Percentiles rank a stretch among this genome's conserved stretches.
Conservation (phyloP, 2,888 invertebrate genomes). For the Caenorhabditis japonica region DNA sequence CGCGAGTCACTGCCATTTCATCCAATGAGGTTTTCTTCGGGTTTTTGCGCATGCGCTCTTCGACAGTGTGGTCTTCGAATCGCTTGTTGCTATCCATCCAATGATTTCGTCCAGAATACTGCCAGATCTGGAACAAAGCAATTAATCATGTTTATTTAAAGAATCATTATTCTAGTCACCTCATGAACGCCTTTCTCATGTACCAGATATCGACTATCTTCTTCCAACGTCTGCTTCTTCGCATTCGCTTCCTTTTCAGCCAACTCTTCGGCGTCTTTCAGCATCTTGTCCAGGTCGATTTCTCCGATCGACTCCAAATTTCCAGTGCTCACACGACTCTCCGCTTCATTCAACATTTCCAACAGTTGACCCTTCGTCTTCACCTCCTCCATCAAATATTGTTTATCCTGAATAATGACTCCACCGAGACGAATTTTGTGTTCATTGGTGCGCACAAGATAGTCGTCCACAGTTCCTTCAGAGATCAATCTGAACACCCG, state of each 20-base stretch:
- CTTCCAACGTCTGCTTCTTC: not conserved
- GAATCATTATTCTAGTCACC: not conserved
- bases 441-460: conserved; percentile 14
- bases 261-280: conserved; percentile 8
- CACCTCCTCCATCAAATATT: conserved; percentile 2
- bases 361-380: not conserved
- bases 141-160: not conserved
- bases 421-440: conserved; percentile 25
- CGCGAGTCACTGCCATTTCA: not conserved
- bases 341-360: conserved; percentile 1
- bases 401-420: conserved; percentile 16
- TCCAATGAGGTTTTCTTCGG: not conserved
- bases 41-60: not conserved
- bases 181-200: conserved; percentile 10
- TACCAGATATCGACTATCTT: conserved; percentile 5
- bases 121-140: conserved; percentile 7
- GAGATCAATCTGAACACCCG: conserved; percentile 18
- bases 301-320: conserved; percentile 9
- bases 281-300: conserved; percentile 15
- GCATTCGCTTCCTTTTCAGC: not conserved
- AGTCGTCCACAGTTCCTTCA: conserved; percentile 21
- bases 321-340: not conserved
- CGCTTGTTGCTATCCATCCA: not conserved
- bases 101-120: conserved; percentile 9
- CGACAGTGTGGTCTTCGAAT: conserved; percentile 1